A percentile compares a stretch with the other conserved stretches of the same genome.
Conservation (phyloP, 2,113 vertebrate species). For the Proterorhinus semilunaris region DNA sequence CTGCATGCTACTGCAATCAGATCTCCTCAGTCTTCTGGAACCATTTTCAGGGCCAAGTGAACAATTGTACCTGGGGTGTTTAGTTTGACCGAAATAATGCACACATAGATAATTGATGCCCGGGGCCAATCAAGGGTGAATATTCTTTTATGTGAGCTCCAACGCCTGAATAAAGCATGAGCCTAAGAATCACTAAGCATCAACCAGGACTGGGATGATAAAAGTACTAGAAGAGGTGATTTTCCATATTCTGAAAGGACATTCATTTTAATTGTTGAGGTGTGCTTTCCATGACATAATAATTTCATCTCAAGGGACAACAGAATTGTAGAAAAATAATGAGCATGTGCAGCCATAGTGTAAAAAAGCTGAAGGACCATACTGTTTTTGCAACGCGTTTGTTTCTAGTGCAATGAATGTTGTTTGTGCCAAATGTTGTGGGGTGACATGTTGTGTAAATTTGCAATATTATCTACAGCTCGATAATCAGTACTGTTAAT, state of each 20-base stretch:
- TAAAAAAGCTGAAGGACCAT: too few species aligned
- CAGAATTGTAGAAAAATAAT: conserved; percentile 25
- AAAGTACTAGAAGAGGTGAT: not conserved
- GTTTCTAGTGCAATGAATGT: too few species aligned
- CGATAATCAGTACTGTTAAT: not conserved
- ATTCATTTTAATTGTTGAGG: conserved; percentile 25
- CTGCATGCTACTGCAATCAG: conserved; percentile 32
- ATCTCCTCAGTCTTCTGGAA: conserved; percentile 38
- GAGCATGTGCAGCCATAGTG: not conserved
- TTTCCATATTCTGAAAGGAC: not conserved
- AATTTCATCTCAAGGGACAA: conserved; percentile 24
- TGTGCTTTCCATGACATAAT: conserved; percentile 46
- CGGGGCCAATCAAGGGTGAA: conserved; percentile 55
- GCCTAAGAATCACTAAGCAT: conserved; percentile 49
- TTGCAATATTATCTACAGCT: not conserved
- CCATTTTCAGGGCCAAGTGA: conserved; percentile 39
- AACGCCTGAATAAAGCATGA: conserved; percentile 61
- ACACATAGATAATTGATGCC: conserved; percentile 66
- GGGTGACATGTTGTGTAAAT: not conserved
- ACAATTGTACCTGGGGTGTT: conserved; percentile 53
- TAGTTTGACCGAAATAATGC: conserved; percentile 62
- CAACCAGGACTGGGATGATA: conserved; percentile 19
- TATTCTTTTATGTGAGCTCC: conserved; percentile 59
- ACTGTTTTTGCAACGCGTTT: too few species aligned
- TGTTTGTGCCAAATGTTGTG: too few species aligned